Base-by-base conservation (phyloP, 2,113 vertebrate genomes). In the Psilopsiagon aurifrons region DNA sequence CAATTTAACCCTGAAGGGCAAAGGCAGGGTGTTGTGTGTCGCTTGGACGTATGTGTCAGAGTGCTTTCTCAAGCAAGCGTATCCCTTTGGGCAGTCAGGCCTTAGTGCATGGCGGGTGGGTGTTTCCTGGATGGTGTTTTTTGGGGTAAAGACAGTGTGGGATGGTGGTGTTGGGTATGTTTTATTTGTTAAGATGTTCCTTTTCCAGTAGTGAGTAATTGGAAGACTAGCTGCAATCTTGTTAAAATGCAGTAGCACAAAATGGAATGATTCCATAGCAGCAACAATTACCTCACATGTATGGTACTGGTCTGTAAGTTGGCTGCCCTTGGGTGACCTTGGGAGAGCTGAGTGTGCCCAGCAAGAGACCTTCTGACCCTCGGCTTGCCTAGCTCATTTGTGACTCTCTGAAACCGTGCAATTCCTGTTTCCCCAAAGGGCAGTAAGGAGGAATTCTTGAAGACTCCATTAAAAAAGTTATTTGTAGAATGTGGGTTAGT, bases 261-360 rank as follows among this genome's bases (percentile, higher is more conserved):
- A 57, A 43, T 6, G 44, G 33, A 51, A 7, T 31, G 47, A 35
- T 46, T 69, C 67, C 16, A 3, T 25, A 69, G n/a, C 0, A 1
- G 29, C 59, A 62, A 11, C 8, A 24, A 1, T 7, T 19, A 28
- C 27, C 33, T 79, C 2, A 8, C 47, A 15, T 7, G 8, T 37
- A 6, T 60, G 16, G 15, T 27, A 6, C 41, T 57, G 63, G 16
- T 17, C 31, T 55, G 3, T 35, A 55, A 15, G 11, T 19, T 78
- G 70, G 13, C 25, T 85, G 67, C 66, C 27, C 16, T 59, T 5
- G 9, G 33, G 23, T 3, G 5, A 17, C 27, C 44, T 64, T 63
- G 31, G 23, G 5, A 27, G 14, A 2, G 1, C 51, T 2, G 11
- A 0, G 1, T 31, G 1, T 63, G 10, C 18, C 27, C 17, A 7